These are phyloP conservation scores for Lordiphosa fenestrarum DNA, from an alignment of 2,888 invertebrate species.

Conservation along the genomic window DNA sequence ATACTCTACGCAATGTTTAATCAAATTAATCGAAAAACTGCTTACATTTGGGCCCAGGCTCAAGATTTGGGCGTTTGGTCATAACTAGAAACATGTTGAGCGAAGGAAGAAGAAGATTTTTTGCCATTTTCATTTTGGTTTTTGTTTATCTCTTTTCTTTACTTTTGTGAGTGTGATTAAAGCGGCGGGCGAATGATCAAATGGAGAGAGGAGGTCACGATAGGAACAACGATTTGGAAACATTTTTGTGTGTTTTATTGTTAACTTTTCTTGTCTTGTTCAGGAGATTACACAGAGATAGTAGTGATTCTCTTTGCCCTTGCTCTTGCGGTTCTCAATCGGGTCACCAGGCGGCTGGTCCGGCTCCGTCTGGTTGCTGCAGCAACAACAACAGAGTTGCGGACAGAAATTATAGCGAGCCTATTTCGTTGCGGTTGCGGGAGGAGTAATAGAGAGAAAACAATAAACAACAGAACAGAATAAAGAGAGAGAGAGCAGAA, in stretches of 20 bases:
- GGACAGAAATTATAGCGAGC: conserved; percentile 77
- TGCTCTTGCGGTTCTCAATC: conserved; percentile 16
- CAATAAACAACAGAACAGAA: conserved; percentile 65
- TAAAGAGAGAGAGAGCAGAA: conserved; percentile 57
- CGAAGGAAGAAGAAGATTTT: conserved; percentile 7
- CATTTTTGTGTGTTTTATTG: too few species aligned
- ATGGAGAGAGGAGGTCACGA: too few species aligned
- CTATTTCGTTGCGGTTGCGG: conserved; percentile 57
- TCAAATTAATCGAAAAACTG: conserved; percentile 10
- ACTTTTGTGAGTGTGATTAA: too few species aligned
- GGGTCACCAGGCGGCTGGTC: conserved; percentile 22
- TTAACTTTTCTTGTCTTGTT: too few species aligned
- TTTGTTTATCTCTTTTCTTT: too few species aligned
- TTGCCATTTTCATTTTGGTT: background rate
- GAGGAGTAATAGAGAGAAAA: conserved; percentile 51
- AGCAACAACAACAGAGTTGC: conserved; percentile 70
- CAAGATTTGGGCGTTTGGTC: conserved; percentile 10
- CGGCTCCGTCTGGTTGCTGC: conserved; percentile 28
- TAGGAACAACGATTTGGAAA: too few species aligned
- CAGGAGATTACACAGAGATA: conserved; percentile 65
- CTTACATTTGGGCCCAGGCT: conserved; percentile 13
- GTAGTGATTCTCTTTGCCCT: conserved; percentile 42
- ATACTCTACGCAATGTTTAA: background rate
- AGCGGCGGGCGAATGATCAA: too few species aligned
- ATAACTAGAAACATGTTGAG: conserved; percentile 10